These are phyloP conservation scores for Unio delphinus DNA, from an alignment of 2,888 invertebrate genomes.

Conservation along the genomic window DNA sequence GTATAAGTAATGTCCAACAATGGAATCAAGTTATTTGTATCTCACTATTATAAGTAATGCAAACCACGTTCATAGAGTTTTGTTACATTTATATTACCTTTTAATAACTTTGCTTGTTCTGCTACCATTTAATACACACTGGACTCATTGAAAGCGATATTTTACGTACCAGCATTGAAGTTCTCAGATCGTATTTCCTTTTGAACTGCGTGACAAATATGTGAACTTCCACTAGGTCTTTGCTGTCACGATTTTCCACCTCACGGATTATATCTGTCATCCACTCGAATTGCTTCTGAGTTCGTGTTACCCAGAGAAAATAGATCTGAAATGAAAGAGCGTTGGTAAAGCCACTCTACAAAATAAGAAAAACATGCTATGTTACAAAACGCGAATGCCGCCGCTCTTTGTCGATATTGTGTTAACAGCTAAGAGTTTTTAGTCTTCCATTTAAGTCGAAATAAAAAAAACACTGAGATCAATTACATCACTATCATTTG, in stretches of 20 bases:
- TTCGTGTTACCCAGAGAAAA: constrained; percentile 78
- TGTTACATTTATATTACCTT: no score
- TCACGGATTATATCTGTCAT: constrained; percentile 77
- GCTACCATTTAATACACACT: no score
- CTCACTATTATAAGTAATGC: no score
- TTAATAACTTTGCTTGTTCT: no score
- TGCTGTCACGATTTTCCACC: constrained; percentile 74
- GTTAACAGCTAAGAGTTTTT: no score
- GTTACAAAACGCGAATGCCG: background rate
- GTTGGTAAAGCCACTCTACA: background rate
- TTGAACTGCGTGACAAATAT: constrained; percentile 79
- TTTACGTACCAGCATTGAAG: constrained; percentile 75
- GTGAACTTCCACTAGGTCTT: constrained; percentile 75
- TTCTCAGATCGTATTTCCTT: constrained; percentile 78
- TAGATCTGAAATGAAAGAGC: constrained; percentile 73
- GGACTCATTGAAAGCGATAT: background rate
- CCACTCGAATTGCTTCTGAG: constrained; percentile 80
- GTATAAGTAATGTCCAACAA: no score
- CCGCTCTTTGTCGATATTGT: no score
- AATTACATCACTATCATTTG: no score
- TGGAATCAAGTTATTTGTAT: no score
- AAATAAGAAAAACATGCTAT: background rate
- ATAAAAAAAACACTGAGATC: no score
- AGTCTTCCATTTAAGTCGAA: no score
- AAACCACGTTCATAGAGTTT: no score